Conservation (phyloP, 2,113 vertebrate species). For the Beaufortia kweichowensis region DNA sequence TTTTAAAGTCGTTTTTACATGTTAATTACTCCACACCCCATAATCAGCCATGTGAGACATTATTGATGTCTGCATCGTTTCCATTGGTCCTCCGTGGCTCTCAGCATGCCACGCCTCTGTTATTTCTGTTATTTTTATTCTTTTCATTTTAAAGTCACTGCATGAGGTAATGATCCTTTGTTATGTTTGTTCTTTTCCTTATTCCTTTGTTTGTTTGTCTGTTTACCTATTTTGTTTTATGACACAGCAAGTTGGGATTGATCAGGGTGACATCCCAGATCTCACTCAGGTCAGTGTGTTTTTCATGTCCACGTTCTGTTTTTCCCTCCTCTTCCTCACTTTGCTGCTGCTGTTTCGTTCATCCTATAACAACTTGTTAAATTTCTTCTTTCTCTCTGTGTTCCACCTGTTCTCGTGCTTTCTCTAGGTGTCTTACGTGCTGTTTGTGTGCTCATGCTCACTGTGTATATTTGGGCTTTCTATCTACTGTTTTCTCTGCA, state of each 20-base stretch:
- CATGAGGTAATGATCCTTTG: slow-evolving; percentile 74
- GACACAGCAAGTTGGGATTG: slow-evolving; percentile 96
- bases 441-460: slow-evolving; percentile 27
- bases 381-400: slow-evolving; percentile 30
- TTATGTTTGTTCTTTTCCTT: slow-evolving; percentile 59
- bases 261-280: slow-evolving; percentile 94
- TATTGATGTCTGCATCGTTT: slow-evolving; percentile 22
- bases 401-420: background rate
- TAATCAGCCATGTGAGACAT: slow-evolving; percentile 9
- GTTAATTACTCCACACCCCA: slow-evolving; percentile 9
- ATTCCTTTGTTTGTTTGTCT: slow-evolving; percentile 51
- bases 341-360: slow-evolving; percentile 19
- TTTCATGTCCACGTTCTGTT: slow-evolving; percentile 69
- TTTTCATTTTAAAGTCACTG: slow-evolving; percentile 67
- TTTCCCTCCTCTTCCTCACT: slow-evolving; percentile 32
- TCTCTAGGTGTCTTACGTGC: slow-evolving; percentile 11
- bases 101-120: slow-evolving; percentile 46
- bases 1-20: slow-evolving; percentile 24
- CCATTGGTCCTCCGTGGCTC: slow-evolving; percentile 48
- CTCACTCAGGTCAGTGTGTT: slow-evolving; percentile 94
- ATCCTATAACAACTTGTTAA: background rate
- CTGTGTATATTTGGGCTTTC: background rate
- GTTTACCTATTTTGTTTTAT: slow-evolving; percentile 63
- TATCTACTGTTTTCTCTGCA: background rate
- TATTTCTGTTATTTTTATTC: slow-evolving; percentile 65